Base-by-base conservation (phyloP, 2,888 invertebrate species). In the Eupithecia subfuscata region DNA sequence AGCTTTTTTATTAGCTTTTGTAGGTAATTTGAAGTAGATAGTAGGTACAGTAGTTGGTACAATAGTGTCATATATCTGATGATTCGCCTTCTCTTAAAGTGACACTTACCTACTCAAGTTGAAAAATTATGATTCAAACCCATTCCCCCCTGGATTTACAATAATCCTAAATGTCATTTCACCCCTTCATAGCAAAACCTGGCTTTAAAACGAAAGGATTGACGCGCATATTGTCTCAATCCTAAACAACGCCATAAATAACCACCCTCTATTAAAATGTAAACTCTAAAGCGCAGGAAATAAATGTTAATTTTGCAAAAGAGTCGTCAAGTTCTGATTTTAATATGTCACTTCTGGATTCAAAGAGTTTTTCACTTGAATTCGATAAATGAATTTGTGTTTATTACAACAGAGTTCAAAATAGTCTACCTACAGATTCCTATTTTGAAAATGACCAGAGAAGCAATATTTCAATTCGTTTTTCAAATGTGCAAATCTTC, bases 151-250 rank as follows among this genome's bases (percentile, higher is more conserved):
- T 82, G 88, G 91, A 89, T 90, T 91, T 90, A 89, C 88, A 85
- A 82, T 87, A 88, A 91, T 91, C 89, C 91, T 86, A 85, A 92
- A 93, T 90, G 93, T 91, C 92, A 93, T 92, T 93, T 92, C 91
- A 91, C 89, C 94, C 94, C 91, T 90, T 91, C 89, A 90, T 89
- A 86, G 89, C 89, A 89, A 90, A 90, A 92, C 90, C 93, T 94
- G 92, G 86, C 87, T 90, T 89, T 91, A 91, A 92, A 91, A 87
- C 88, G 88, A 89, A 91, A 90, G 92, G 91, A 94, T 92, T 93
- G 92, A 90, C 87, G 84, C 87, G 88, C 87, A 90, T 90, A 91
- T 91, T 92, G 91, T 93, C 92, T 80, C 78, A 80, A 84, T 86
- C 78, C 75, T 65, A 34, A 52, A 84, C 78, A 92, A 89, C 56